A percentile compares a stretch with the other conserved stretches of the same genome.
These are phyloP conservation scores for Eupithecia abbreviata DNA, from an alignment of 2,888 invertebrate genomes.

Conservation along the genomic window DNA sequence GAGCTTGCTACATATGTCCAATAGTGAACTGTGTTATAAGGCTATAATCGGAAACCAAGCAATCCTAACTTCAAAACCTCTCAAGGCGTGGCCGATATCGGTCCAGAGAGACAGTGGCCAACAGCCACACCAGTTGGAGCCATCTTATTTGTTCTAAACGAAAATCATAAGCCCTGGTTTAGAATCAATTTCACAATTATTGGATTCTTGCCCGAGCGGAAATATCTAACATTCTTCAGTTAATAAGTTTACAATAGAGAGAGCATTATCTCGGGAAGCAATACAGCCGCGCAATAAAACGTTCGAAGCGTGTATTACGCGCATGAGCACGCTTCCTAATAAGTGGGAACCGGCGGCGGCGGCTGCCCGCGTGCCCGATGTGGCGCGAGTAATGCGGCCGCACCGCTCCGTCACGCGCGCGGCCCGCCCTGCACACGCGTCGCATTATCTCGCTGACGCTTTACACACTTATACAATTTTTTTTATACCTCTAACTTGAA, in stretches of 20 bases:
- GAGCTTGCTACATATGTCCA: background rate
- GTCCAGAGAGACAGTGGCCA: background rate
- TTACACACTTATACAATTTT: background rate
- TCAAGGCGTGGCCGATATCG: background rate
- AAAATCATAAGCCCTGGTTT: background rate
- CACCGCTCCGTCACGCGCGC: background rate
- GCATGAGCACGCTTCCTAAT: constrained; percentile 82
- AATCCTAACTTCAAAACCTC: background rate
- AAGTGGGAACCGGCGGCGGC: constrained; percentile 78
- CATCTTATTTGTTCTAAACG: background rate
- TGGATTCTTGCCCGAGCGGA: background rate
- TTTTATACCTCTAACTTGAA: background rate
- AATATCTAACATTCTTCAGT: constrained; percentile 16
- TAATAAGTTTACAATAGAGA: constrained; percentile 53
- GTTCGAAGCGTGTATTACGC: constrained; percentile 80
- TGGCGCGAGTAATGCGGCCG: constrained; percentile 74
- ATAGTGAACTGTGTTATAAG: background rate
- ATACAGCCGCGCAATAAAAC: constrained; percentile 76
- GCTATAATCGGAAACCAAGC: background rate
- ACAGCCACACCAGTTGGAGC: background rate
- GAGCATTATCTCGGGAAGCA: constrained; percentile 67
- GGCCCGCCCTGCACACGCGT: background rate
- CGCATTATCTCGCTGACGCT: background rate
- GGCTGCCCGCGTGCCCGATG: constrained; percentile 61
- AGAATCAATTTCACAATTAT: background rate